These are phyloP conservation scores for Dynastes hyllus DNA, from an alignment of 2,888 invertebrate species.

Conservation along the genomic window DNA sequence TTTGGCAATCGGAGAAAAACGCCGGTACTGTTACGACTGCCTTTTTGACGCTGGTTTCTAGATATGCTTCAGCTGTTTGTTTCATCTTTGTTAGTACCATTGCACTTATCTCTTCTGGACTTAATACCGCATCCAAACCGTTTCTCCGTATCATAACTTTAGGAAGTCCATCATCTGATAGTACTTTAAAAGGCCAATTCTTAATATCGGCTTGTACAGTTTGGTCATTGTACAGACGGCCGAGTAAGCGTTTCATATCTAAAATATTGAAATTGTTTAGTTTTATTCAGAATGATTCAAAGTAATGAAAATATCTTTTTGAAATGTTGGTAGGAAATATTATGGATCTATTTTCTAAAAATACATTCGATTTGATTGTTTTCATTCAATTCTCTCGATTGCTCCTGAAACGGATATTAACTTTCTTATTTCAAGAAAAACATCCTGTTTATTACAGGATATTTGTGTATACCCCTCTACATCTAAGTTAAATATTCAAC, in stretches of 20 bases:
- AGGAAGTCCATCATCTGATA: conserved; percentile 54
- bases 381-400: no score
- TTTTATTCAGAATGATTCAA: no score
- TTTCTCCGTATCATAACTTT: conserved; percentile 54
- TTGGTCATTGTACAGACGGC: conserved; percentile 57
- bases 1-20: conserved; percentile 59
- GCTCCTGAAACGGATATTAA: no score
- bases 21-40: conserved; percentile 63
- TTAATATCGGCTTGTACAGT: conserved; percentile 58
- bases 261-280: conserved; percentile 37
- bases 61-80: conserved; percentile 51
- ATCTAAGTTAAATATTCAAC: no score
- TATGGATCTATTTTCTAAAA: no score
- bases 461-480: no score
- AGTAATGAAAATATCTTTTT: no score
- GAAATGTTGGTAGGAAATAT: no score
- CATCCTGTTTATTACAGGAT: no score
- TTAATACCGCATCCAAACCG: conserved; percentile 47
- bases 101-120: conserved; percentile 58
- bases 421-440: no score
- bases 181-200: conserved; percentile 56
- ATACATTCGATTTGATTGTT: no score
- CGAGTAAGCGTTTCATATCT: conserved; percentile 62
- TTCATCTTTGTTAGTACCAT: conserved; percentile 57
- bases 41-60: conserved; percentile 54